Conservation (phyloP, 35 echinoderm and acorn worm species). For the Chiridota heheva region DNA sequence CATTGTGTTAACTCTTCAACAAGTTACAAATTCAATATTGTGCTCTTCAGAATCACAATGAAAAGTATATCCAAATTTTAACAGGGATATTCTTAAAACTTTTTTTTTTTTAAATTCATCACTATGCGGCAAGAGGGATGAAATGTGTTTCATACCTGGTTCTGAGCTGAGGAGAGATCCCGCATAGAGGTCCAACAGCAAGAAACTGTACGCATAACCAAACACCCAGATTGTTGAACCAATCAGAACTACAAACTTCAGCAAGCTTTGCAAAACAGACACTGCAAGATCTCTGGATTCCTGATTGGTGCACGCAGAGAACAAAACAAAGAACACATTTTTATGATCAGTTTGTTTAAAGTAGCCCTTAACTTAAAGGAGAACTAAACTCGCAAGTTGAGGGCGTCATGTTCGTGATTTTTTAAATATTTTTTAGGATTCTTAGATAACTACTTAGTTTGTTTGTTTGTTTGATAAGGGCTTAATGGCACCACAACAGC, state of each 20-base stretch:
- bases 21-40: too few species aligned
- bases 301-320: conserved; percentile 17
- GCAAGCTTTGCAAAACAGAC: conserved; percentile 59
- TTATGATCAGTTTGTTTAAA: too few species aligned
- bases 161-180: conserved; percentile 77
- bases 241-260: conserved; percentile 86
- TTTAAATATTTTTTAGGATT: too few species aligned
- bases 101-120: background rate
- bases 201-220: conserved; percentile 87
- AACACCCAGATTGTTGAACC: conserved; percentile 75
- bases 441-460: too few species aligned
- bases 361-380: too few species aligned
- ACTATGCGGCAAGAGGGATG: background rate
- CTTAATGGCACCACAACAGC: too few species aligned
- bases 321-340: too few species aligned
- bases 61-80: conserved; percentile 5
- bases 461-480: too few species aligned
- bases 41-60: too few species aligned
- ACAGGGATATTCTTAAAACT: background rate
- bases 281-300: conserved; percentile 81
- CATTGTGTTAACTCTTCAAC: too few species aligned
- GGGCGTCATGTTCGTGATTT: too few species aligned
- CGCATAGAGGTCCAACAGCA: conserved; percentile 88
- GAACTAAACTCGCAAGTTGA: too few species aligned
- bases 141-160: conserved; percentile 60